Conservation (phyloP, 2,888 invertebrate genomes). For the Nymphalis polychloros region DNA sequence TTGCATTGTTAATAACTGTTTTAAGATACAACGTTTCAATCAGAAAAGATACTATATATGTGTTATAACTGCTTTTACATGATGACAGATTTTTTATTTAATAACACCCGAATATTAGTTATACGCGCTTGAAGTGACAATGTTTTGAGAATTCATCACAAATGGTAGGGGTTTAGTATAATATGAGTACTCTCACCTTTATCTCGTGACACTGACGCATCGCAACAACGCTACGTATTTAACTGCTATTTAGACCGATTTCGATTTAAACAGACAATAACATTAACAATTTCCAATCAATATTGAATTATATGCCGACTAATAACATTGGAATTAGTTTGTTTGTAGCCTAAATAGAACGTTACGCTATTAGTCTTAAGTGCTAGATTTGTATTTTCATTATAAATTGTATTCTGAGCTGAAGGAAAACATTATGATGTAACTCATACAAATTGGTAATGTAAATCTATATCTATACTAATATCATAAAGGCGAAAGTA, state of each 20-base stretch:
- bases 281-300: conserved; percentile 11
- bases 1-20: too few species aligned
- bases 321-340: background rate
- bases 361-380: too few species aligned
- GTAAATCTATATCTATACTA: background rate
- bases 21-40: too few species aligned
- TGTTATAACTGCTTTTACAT: too few species aligned
- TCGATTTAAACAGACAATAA: conserved; percentile 9
- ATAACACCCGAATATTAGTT: too few species aligned
- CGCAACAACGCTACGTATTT: conserved; percentile 24
- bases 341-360: background rate
- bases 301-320: conserved; percentile 4
- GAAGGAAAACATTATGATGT: too few species aligned
- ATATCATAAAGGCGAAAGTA: background rate
- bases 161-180: conserved; percentile 32
- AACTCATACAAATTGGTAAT: background rate
- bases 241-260: conserved; percentile 13
- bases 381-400: too few species aligned
- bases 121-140: background rate
- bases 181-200: conserved; percentile 54
- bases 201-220: conserved; percentile 48
- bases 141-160: background rate
- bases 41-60: too few species aligned
- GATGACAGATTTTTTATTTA: too few species aligned
- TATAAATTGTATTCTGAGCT: too few species aligned